Evolutionary conservation across 1,140 invertebrate genomes (phyloP).

Genomic region (Drosophila mojavensis): DNA sequence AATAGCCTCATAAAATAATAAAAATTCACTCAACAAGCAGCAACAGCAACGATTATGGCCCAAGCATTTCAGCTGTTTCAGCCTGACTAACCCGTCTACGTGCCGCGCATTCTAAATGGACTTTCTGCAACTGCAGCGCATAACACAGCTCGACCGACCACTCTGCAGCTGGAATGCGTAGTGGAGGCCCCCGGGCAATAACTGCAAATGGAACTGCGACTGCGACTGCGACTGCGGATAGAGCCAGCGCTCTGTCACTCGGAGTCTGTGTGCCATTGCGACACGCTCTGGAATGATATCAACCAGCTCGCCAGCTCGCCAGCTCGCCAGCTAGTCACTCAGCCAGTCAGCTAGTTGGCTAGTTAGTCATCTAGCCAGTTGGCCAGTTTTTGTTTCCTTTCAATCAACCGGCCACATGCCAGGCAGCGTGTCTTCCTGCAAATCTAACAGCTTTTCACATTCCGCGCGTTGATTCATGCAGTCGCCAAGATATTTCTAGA

Average conservation of each 20-base stretch:
- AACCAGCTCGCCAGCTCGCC: not conserved
- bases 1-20: slow-evolving; percentile 12
- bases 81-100: slow-evolving; percentile 32
- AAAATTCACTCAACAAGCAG: slow-evolving; percentile 19
- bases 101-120: slow-evolving; percentile 48
- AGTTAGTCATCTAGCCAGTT: not conserved
- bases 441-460: slow-evolving; percentile 4
- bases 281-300: slow-evolving; percentile 16
- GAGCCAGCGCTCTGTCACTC: not conserved
- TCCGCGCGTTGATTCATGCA: not conserved
- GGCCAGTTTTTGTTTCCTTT: slow-evolving; percentile 3
- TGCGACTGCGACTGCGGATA: slow-evolving; percentile 21
- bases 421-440: not conserved
- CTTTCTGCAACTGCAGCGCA: slow-evolving; percentile 2
- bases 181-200: not conserved
- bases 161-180: slow-evolving; percentile 14
- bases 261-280: slow-evolving; percentile 4
- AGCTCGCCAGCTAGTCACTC: not conserved
- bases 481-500: too few relatives aligned
- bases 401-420: not conserved
- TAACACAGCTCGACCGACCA: too few relatives aligned
- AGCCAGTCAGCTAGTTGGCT: not conserved
- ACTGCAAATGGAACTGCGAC: slow-evolving; percentile 31
- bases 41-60: slow-evolving; percentile 28
- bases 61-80: slow-evolving; percentile 18